Evolutionary conservation across 2,888 invertebrate genomes (phyloP).

Genomic region (Drosophila kambysellisi): DNA sequence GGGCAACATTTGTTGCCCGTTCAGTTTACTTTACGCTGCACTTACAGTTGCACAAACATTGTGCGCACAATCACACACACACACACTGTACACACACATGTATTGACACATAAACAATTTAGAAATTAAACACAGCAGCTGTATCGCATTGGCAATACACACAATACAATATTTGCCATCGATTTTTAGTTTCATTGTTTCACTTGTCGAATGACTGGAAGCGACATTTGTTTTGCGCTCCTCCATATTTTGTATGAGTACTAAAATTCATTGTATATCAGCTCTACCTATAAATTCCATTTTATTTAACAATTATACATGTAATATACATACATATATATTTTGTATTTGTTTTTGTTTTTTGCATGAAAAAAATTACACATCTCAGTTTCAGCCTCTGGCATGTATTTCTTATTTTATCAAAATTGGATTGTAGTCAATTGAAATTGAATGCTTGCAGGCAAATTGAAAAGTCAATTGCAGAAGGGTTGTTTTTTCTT

Average conservation of each 20-base stretch:
- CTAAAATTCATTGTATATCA: slow-evolving; percentile 1
- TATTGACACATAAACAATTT: slow-evolving; percentile 31
- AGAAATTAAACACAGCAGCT: slow-evolving; percentile 40
- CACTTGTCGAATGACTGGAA: slow-evolving; percentile 44
- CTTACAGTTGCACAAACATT: slow-evolving; percentile 39
- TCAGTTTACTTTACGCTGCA: slow-evolving; percentile 43
- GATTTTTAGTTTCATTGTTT: slow-evolving; percentile 72
- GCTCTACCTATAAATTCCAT: slow-evolving; percentile 2
- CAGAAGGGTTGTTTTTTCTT: background rate
- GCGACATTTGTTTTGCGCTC: slow-evolving; percentile 47
- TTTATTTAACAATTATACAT: slow-evolving; percentile 1
- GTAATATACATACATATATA: no score
- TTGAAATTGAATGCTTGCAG: slow-evolving; percentile 35
- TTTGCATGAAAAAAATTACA: slow-evolving; percentile 1
- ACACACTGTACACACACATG: background rate
- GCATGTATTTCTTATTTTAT: slow-evolving; percentile 11
- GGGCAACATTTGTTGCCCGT: slow-evolving; percentile 31
- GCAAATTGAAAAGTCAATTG: slow-evolving; percentile 34
- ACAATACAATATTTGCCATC: slow-evolving; percentile 62
- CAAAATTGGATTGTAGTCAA: slow-evolving; percentile 40
- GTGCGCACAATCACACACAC: slow-evolving; percentile 8
- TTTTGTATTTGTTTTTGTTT: no score
- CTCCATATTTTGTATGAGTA: slow-evolving; percentile 31
- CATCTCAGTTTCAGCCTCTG: slow-evolving; percentile 5
- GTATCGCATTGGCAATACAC: slow-evolving; percentile 35